Conservation (phyloP, 2,888 invertebrate species). For the Pammene aurita region DNA sequence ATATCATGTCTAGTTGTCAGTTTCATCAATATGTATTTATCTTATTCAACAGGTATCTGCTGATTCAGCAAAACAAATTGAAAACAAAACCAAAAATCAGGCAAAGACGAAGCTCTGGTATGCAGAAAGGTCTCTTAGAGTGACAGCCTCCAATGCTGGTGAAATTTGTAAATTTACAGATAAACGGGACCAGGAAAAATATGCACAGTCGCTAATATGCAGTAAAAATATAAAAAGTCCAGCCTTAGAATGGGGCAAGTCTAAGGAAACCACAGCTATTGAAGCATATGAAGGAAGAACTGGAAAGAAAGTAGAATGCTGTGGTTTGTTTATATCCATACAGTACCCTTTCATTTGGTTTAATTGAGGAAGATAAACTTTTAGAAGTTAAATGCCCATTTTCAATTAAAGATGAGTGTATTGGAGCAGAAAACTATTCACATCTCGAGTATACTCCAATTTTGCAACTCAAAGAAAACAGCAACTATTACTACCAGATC, state of each 20-base stretch:
- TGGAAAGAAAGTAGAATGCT: neutral
- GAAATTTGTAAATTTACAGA: neutral
- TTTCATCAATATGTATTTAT: too few relatives aligned
- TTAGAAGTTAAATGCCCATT: neutral
- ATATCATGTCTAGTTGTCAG: too few relatives aligned
- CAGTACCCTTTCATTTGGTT: neutral
- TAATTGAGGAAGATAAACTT: neutral
- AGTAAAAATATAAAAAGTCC: neutral
- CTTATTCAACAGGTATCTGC: too few relatives aligned
- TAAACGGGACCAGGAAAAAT: neutral
- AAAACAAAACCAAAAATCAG: too few relatives aligned
- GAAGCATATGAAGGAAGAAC: neutral
- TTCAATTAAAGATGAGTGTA: conserved; percentile 5
- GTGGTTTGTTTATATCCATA: neutral
- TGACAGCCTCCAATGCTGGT: too few relatives aligned
- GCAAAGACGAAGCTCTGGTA: too few relatives aligned
- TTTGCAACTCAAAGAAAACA: conserved; percentile 1
- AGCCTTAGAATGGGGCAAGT: neutral
- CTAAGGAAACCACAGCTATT: neutral
- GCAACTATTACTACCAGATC: neutral
- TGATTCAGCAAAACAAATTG: too few relatives aligned
- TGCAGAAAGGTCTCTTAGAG: too few relatives aligned
- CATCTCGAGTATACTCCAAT: neutral
- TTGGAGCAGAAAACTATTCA: neutral
- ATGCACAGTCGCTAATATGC: neutral